These are phyloP conservation scores for Tyrannus savana DNA, from an alignment of 2,113 vertebrate genomes.

Conservation along the genomic window DNA sequence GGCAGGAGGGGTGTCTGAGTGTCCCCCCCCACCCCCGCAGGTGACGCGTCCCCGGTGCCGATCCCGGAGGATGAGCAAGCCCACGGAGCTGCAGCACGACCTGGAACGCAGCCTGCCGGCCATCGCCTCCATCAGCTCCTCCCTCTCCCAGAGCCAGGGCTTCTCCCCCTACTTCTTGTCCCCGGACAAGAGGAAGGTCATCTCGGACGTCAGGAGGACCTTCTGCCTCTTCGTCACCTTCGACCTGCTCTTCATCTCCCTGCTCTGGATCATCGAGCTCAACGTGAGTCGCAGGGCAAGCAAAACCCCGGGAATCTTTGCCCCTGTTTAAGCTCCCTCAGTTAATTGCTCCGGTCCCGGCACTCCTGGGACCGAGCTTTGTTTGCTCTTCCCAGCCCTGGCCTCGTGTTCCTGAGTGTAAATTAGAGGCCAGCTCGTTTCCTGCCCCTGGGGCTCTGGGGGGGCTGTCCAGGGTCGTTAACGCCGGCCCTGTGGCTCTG, in stretches of 20 bases:
- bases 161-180: conserved; percentile 77
- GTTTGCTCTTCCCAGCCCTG: conserved; percentile 41
- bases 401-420: background rate
- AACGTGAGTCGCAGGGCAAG: conserved; percentile 79
- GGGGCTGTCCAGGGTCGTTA: background rate
- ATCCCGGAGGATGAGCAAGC: conserved; percentile 74
- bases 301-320: background rate
- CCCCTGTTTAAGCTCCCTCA: background rate
- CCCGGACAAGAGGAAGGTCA: conserved; percentile 76
- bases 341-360: background rate
- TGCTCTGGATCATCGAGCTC: conserved; percentile 97
- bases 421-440: background rate
- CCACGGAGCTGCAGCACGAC: conserved; percentile 73
- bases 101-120: conserved; percentile 88
- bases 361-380: background rate
- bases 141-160: conserved; percentile 80
- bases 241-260: conserved; percentile 93
- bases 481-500: background rate
- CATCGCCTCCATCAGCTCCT: conserved; percentile 88
- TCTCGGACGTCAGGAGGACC: conserved; percentile 96
- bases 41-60: conserved; percentile 34
- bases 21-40: conserved; percentile 1
- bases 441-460: background rate
- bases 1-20: background rate
- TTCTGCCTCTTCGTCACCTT: conserved; percentile 99